Percentiles rank a stretch among this genome's conserved stretches.
Evolutionary conservation across 2,888 invertebrate species (phyloP).

Genomic region (Branchipolynoe longqiensis): DNA sequence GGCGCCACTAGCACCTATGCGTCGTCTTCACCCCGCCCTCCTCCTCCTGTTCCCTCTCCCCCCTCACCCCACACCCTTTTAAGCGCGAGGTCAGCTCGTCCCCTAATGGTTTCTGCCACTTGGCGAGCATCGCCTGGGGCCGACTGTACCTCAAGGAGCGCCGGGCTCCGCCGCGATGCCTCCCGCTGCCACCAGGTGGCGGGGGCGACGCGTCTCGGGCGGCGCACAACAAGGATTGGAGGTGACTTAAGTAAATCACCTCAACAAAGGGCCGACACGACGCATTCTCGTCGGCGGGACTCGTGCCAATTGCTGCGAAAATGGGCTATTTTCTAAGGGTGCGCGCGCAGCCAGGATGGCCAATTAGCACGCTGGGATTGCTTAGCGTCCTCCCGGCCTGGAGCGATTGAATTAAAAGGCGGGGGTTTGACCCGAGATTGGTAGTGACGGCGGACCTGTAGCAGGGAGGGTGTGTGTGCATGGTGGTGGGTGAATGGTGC

Average conservation of each 20-base stretch:
- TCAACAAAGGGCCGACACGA: conserved; percentile 46
- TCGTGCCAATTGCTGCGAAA: conserved; percentile 46
- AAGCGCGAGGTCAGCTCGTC: background rate
- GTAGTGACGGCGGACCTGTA: conserved; percentile 28
- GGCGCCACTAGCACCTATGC: too few species aligned
- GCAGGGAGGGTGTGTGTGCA: background rate
- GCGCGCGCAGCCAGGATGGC: background rate
- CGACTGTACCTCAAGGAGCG: background rate
- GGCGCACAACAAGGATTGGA: conserved; percentile 42
- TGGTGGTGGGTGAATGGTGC: background rate
- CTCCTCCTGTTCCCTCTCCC: background rate
- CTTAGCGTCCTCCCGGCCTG: background rate
- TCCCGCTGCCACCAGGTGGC: background rate
- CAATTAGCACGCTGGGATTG: conserved; percentile 20
- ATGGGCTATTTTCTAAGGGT: conserved; percentile 51
- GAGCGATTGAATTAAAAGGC: conserved; percentile 49
- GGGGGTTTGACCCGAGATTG: conserved; percentile 39
- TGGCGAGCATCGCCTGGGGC: background rate
- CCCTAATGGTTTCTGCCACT: conserved; percentile 45
- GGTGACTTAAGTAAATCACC: conserved; percentile 47
- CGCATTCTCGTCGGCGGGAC: conserved; percentile 28
- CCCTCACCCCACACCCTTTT: background rate
- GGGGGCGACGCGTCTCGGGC: background rate
- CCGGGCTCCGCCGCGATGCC: background rate
- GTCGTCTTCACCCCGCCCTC: background rate